phyloP scores from a whole-genome alignment of 2,113 vertebrate genomes.

The Galbula dea region DNA sequence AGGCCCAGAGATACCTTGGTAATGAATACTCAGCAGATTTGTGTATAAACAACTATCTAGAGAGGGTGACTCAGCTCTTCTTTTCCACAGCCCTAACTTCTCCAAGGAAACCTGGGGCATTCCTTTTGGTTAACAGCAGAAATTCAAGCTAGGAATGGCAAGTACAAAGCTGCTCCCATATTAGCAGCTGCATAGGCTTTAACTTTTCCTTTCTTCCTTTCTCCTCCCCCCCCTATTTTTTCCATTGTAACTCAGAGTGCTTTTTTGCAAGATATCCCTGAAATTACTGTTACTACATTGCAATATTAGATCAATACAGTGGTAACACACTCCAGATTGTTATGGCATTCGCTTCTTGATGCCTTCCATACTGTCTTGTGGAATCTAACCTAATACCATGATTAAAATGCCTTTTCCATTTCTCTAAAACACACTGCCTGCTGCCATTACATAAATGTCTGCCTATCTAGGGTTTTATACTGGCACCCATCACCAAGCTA shows the following conservation, averaged over 20 bases:
- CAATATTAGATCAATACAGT: conserved; percentile 61
- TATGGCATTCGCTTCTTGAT: conserved; percentile 54
- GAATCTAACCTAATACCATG: conserved; percentile 46
- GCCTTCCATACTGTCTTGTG: conserved; percentile 64
- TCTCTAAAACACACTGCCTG: conserved; percentile 19
- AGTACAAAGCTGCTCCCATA: background rate
- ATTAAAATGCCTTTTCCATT: conserved; percentile 66
- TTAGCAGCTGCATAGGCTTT: conserved; percentile 4
- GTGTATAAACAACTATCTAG: background rate
- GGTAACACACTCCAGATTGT: conserved; percentile 67
- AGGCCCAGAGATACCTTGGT: background rate
- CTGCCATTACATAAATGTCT: conserved; percentile 58
- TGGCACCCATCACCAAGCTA: background rate
- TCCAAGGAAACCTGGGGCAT: background rate
- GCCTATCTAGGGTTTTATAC: conserved; percentile 34
- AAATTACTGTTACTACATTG: conserved; percentile 50
- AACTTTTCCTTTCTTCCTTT: conserved; percentile 27
- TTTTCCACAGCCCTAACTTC: background rate
- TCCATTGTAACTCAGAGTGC: conserved; percentile 26
- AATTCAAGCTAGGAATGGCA: background rate
- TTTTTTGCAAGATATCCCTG: conserved; percentile 62
- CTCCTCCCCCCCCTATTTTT: background rate
- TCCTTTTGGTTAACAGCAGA: background rate
- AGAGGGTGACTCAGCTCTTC: background rate
- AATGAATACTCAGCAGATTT: background rate